Conservation (phyloP, 1,140 invertebrate species). For the Drosophila pruinosa region DNA sequence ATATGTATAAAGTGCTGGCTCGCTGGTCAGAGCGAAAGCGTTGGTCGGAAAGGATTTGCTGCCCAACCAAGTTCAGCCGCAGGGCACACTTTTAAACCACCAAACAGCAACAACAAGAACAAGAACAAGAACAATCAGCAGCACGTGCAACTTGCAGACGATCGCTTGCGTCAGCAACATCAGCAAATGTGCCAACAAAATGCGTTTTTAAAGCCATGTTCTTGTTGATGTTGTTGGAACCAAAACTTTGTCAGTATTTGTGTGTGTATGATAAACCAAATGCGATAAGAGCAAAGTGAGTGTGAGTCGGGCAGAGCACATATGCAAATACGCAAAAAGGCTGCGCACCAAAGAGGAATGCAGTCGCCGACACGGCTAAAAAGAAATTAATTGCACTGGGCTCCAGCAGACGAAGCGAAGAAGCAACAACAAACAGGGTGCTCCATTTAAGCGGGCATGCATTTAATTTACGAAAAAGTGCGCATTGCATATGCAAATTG, state of each 20-base stretch:
- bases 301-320: constrained; percentile 68
- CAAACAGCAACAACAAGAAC: constrained; percentile 33
- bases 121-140: constrained; percentile 45
- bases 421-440: constrained; percentile 64
- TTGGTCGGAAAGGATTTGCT: constrained; percentile 65
- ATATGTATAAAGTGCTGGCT: constrained; percentile 66
- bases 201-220: constrained; percentile 62
- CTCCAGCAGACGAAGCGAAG: constrained; percentile 47
- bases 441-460: constrained; percentile 72
- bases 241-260: constrained; percentile 17
- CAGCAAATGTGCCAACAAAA: constrained; percentile 59
- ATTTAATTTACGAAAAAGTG: constrained; percentile 81
- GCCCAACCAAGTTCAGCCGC: constrained; percentile 65
- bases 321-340: constrained; percentile 74
- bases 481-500: constrained; percentile 81
- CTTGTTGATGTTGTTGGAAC: constrained; percentile 13
- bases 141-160: constrained; percentile 59
- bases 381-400: constrained; percentile 80
- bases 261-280: constrained; percentile 74
- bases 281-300: constrained; percentile 74
- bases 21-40: constrained; percentile 20
- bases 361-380: constrained; percentile 75
- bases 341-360: constrained; percentile 68
- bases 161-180: constrained; percentile 63
- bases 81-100: constrained; percentile 66